Conservation (phyloP, 2,113 vertebrate genomes). For the Trogon surrucura region DNA sequence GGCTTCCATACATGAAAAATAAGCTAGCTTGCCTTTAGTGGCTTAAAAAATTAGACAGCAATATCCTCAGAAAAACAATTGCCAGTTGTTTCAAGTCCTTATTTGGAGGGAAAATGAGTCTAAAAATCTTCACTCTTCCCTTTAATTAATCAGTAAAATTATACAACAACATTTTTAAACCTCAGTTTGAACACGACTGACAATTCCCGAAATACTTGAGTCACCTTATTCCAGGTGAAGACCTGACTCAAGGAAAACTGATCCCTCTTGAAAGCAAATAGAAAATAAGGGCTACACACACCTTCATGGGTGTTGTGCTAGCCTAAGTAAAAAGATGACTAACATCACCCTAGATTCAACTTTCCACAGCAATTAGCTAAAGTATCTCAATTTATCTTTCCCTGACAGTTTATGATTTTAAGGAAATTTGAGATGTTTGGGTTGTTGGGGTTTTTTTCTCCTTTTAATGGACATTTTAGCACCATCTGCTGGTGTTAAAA, state of each 20-base stretch:
- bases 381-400: constrained; percentile 85
- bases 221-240: constrained; percentile 45
- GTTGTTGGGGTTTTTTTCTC: constrained; percentile 34
- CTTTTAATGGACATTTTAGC: constrained; percentile 83
- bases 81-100: neutral
- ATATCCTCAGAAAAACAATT: neutral
- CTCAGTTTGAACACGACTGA: constrained; percentile 35
- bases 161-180: neutral
- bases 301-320: constrained; percentile 39
- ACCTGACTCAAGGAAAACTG: constrained; percentile 55
- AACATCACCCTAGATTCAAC: constrained; percentile 81
- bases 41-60: neutral
- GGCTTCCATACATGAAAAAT: neutral
- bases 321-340: constrained; percentile 68
- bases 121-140: constrained; percentile 30
- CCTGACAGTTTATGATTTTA: constrained; percentile 85
- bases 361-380: constrained; percentile 84
- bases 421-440: constrained; percentile 78
- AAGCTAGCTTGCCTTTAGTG: neutral
- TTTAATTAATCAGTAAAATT: constrained; percentile 18
- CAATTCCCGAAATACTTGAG: constrained; percentile 59
- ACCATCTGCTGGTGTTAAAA: constrained; percentile 88
- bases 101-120: neutral
- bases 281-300: constrained; percentile 17
- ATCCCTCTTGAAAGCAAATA: constrained; percentile 62